phyloP scores from a whole-genome alignment of 2,888 invertebrate genomes.

The Ennomos fuscantarius region DNA sequence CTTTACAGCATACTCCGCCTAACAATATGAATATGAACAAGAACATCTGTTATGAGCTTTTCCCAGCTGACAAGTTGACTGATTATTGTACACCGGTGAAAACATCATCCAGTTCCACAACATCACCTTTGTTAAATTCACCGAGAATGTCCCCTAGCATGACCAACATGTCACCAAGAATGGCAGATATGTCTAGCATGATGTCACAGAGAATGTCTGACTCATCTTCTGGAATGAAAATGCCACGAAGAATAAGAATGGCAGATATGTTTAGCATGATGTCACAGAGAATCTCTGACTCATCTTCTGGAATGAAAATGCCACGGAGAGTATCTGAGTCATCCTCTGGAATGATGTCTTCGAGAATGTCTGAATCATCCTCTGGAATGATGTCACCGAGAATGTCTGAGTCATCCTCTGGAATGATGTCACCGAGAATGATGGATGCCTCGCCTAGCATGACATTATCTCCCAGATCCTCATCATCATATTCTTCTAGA shows the following conservation, averaged over 20 bases:
- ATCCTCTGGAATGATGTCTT: constrained; percentile 19
- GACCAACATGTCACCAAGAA: constrained; percentile 25
- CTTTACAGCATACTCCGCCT: constrained; percentile 45
- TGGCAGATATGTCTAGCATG: constrained; percentile 29
- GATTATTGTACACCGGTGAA: constrained; percentile 53
- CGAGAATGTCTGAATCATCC: neutral
- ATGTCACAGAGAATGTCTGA: constrained; percentile 1
- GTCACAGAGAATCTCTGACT: neutral
- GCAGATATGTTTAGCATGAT: constrained; percentile 27
- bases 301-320: too few species aligned
- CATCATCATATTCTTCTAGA: constrained; percentile 23
- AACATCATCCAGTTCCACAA: constrained; percentile 17
- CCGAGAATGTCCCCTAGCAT: constrained; percentile 17
- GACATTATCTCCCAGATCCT: constrained; percentile 7
- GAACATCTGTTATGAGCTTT: constrained; percentile 57
- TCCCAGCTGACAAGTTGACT: constrained; percentile 55
- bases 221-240: too few species aligned
- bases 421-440: neutral
- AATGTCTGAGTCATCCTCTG: neutral
- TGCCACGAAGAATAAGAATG: too few species aligned
- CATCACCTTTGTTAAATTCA: constrained; percentile 10
- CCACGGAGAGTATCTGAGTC: too few species aligned
- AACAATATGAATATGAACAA: constrained; percentile 26
- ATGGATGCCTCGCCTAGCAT: neutral
- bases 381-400: neutral